These are phyloP conservation scores for Sipha flava DNA, from an alignment of 1,140 invertebrate species.

Conservation along the genomic window DNA sequence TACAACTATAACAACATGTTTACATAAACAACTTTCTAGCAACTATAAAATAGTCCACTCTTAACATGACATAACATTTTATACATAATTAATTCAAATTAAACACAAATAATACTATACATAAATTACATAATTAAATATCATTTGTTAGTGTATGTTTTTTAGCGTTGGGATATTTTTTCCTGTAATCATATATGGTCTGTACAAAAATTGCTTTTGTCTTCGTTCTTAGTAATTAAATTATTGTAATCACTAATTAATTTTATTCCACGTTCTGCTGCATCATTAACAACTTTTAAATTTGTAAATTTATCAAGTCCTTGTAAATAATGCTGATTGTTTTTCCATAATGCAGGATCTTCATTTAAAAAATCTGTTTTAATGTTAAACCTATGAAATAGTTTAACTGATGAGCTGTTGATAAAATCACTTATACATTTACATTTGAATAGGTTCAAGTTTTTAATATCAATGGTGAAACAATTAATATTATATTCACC, in stretches of 20 bases:
- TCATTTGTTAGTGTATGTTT: not conserved
- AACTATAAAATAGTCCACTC: too few species aligned
- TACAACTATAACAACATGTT: too few species aligned
- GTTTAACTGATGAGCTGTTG: too few species aligned
- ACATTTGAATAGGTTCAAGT: too few species aligned
- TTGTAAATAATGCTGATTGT: too few species aligned
- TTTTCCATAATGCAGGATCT: too few species aligned
- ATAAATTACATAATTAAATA: not conserved
- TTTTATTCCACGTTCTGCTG: not conserved
- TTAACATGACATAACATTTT: too few species aligned
- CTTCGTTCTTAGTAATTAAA: not conserved
- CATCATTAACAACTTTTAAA: not conserved
- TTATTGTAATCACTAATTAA: not conserved
- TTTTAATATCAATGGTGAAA: too few species aligned
- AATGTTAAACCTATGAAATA: too few species aligned
- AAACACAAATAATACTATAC: not conserved
- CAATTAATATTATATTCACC: not conserved
- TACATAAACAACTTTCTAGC: too few species aligned
- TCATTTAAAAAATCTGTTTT: too few species aligned
- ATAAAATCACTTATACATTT: too few species aligned
- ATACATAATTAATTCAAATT: not conserved
- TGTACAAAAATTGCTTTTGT: not conserved
- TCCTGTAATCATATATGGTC: not conserved
- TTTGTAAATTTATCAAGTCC: not conserved
- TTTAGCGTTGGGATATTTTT: not conserved